These are phyloP conservation scores for Phyllostomus hastatus DNA, from an alignment of 2,113 vertebrate genomes.

Conservation along the genomic window DNA sequence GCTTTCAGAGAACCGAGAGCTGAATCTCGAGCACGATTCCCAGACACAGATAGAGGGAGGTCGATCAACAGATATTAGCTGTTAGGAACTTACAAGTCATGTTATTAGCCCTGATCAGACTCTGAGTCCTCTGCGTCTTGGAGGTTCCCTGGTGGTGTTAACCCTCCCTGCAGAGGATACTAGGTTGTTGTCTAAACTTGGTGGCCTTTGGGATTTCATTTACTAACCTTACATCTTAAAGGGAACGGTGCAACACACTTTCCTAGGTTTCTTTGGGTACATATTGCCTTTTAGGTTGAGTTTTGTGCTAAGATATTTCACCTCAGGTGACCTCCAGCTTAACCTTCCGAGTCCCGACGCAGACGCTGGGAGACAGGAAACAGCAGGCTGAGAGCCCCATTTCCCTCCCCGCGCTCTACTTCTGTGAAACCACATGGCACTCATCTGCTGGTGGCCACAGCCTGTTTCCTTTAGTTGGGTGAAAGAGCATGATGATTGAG, in stretches of 20 bases:
- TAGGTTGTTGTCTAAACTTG: background rate
- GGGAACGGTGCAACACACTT: background rate
- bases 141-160: background rate
- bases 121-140: background rate
- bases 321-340: constrained; percentile 8
- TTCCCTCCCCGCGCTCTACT: constrained; percentile 19
- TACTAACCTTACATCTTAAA: background rate
- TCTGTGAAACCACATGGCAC: constrained; percentile 19
- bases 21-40: background rate
- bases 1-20: background rate
- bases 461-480: background rate
- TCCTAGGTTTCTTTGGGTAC: background rate
- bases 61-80: background rate
- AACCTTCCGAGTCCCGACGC: background rate
- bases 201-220: background rate
- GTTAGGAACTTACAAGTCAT: background rate
- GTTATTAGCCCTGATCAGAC: background rate
- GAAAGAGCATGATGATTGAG: background rate
- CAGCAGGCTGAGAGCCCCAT: background rate
- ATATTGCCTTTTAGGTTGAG: background rate
- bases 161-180: background rate
- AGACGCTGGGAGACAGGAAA: constrained; percentile 35
- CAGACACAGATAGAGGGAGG: background rate
- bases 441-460: background rate
- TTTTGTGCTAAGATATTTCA: constrained; percentile 44